Percentiles rank a stretch among this genome's conserved stretches.
These are phyloP conservation scores for Blera fallax DNA, from an alignment of 2,888 invertebrate species.

Conservation along the genomic window DNA sequence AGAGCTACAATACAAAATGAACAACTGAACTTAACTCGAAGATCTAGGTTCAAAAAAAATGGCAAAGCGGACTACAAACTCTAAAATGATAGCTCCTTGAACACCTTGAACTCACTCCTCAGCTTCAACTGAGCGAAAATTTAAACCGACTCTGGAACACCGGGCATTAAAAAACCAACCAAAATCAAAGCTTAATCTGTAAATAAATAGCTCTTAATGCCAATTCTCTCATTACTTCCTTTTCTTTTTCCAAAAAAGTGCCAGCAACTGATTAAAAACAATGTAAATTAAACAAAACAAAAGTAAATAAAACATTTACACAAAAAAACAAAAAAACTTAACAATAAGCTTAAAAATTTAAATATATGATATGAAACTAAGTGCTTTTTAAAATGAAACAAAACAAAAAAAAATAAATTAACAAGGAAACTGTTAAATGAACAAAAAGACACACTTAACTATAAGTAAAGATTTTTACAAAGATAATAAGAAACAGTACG, in stretches of 20 bases:
- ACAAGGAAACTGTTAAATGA: slow-evolving; percentile 29
- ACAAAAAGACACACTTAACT: slow-evolving; percentile 42
- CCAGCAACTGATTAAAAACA: slow-evolving; percentile 6
- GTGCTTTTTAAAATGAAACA: slow-evolving; percentile 62
- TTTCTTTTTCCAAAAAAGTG: not conserved
- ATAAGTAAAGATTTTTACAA: slow-evolving; percentile 61
- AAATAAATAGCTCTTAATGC: not conserved
- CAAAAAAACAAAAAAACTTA: slow-evolving; percentile 11
- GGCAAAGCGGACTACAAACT: too few species aligned
- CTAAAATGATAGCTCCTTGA: too few species aligned
- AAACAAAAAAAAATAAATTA: slow-evolving; percentile 53
- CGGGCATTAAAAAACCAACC: not conserved
- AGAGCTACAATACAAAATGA: too few species aligned
- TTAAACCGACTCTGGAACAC: too few species aligned
- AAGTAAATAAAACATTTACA: not conserved
- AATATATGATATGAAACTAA: slow-evolving; percentile 52
- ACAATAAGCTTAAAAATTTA: slow-evolving; percentile 13
- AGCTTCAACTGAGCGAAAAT: too few species aligned
- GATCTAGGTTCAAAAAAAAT: too few species aligned
- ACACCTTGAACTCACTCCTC: too few species aligned
- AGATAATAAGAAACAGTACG: not conserved
- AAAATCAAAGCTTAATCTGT: not conserved
- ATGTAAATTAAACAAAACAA: slow-evolving; percentile 3
- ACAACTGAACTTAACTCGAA: too few species aligned
- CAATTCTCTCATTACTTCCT: not conserved